Evolutionary conservation across 2,113 vertebrate genomes (phyloP).

Genomic region (Platichthys stellatus): DNA sequence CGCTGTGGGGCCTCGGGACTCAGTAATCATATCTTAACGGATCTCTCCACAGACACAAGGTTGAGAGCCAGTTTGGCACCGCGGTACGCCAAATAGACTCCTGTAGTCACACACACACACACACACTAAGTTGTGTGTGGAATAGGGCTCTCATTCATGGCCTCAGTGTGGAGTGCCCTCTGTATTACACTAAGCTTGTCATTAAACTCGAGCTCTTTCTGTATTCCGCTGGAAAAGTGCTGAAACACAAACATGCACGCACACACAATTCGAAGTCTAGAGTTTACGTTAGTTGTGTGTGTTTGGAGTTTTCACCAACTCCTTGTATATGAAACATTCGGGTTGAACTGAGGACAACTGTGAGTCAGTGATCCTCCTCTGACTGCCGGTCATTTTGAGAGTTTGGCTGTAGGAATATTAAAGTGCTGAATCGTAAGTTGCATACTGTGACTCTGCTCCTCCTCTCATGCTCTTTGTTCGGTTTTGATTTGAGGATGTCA

Average conservation of each 20-base stretch:
- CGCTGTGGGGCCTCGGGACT: slow-evolving; percentile 39
- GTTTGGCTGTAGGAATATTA: slow-evolving; percentile 53
- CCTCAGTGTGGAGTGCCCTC: slow-evolving; percentile 29
- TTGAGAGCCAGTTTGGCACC: slow-evolving; percentile 65
- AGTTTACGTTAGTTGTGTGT: not conserved
- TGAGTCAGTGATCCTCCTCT: not conserved
- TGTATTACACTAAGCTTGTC: slow-evolving; percentile 48
- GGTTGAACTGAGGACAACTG: slow-evolving; percentile 34
- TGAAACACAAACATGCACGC: slow-evolving; percentile 1
- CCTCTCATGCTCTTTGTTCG: too few relatives aligned
- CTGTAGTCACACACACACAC: slow-evolving; percentile 21
- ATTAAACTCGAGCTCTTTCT: slow-evolving; percentile 44
- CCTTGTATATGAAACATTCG: not conserved
- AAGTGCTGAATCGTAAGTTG: slow-evolving; percentile 33
- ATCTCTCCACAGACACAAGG: slow-evolving; percentile 60
- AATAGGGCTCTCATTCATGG: slow-evolving; percentile 69
- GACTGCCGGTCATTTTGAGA: slow-evolving; percentile 30
- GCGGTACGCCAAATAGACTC: slow-evolving; percentile 40
- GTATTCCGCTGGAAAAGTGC: slow-evolving; percentile 5
- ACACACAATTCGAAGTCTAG: not conserved
- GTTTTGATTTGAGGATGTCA: too few relatives aligned
- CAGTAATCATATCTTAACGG: slow-evolving; percentile 66
- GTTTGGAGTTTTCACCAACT: not conserved
- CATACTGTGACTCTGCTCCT: slow-evolving; percentile 33
- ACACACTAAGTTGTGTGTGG: slow-evolving; percentile 21